Base-by-base conservation (phyloP, 2,797 vertebrate species). In the Poeciliopsis infans region DNA sequence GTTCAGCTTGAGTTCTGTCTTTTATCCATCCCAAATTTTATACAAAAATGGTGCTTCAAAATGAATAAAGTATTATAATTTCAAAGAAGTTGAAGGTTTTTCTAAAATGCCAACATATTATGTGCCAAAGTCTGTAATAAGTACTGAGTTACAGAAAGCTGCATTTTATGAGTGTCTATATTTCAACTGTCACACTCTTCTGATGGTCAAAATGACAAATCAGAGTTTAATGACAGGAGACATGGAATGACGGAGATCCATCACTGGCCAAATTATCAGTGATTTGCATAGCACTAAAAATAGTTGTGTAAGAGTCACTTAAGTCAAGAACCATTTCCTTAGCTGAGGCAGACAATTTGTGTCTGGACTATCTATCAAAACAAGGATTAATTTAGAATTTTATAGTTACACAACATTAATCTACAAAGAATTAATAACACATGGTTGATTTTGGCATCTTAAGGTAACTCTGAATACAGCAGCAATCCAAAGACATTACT, bases 261-360 rank as follows among this genome's bases (percentile, higher is more conserved):
- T 96, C 95, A 95, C 79, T 46, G 93, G 93, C 88, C 91, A 94
- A 95, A 95, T 94, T 92, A 94, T 94, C 91, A 83, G 91, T 96
- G 95, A 96, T 96, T 96, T 96, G 95, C 95, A 96, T 94, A 95
- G 95, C 95, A 95, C 96, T 96, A 96, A 96, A 96, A 96, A 96
- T 96, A 96, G 95, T 96, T 96, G 93, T 94, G 93, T 96, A 95
- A 96, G 93, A 95, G 93, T 94, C 94, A 93, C 95, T 96, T 96
- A 96, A 96, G 91, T 94, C 93, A 91, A 95, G 94, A 95, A 94
- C 95, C 93, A 95, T 96, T 96, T 96, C 95, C 95, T 95, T 91
- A 90, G 91, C 90, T 87, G 89, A 93, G 91, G 91, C 94, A 95
- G 95, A 95, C 94, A 95, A 93, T 95, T 91, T 87, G 88, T 92